Percentiles rank a stretch among this genome's conserved stretches.
phyloP scores from a whole-genome alignment of 2,797 vertebrate species.

The Myotis pilosus region DNA sequence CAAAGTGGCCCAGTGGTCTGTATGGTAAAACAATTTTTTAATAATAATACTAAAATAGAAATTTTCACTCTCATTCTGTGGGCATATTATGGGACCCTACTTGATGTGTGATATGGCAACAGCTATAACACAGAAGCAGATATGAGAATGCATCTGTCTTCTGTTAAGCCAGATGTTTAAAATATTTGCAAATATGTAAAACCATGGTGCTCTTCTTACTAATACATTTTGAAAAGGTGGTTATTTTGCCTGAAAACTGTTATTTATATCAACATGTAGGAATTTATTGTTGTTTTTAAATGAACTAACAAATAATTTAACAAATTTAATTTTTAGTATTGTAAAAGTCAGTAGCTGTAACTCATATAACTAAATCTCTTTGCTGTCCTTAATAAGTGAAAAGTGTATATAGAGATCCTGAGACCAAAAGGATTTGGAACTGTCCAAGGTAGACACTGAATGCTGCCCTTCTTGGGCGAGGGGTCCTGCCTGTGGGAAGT shows the following conservation, averaged over 20 bases:
- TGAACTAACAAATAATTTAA: background rate
- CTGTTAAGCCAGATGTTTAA: background rate
- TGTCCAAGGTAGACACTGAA: background rate
- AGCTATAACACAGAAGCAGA: background rate
- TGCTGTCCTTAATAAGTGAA: background rate
- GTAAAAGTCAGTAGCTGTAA: background rate
- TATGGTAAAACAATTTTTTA: background rate
- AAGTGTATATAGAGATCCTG: background rate
- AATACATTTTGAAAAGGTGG: background rate
- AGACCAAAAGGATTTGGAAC: background rate
- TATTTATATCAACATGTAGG: background rate
- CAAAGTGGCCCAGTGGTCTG: background rate
- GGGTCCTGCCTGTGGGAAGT: background rate
- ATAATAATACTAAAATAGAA: background rate
- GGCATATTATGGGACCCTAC: background rate
- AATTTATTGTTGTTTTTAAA: background rate
- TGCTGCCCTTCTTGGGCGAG: background rate
- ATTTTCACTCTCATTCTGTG: background rate
- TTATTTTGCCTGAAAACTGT: background rate
- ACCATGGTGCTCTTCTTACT: background rate
- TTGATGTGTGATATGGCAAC: background rate
- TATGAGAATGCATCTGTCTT: background rate
- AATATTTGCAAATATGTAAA: background rate
- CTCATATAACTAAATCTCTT: background rate
- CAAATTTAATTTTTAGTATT: background rate